phyloP scores from a whole-genome alignment of 2,113 vertebrate genomes.

The Pseudorhombus dupliciocellatus region DNA sequence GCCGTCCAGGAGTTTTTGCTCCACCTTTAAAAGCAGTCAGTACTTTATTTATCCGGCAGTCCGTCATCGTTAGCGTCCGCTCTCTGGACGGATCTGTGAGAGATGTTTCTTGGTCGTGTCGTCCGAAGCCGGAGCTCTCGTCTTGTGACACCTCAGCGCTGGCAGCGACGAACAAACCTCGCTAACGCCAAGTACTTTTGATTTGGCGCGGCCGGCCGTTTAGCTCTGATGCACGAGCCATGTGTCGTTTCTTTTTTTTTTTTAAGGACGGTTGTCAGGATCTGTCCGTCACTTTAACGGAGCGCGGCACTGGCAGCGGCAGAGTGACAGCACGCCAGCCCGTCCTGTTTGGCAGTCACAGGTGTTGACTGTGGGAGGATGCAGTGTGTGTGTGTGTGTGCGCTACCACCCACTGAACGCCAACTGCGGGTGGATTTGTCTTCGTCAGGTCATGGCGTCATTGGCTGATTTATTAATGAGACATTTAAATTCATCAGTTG shows the following conservation, averaged over 20 bases:
- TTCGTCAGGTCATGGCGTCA: conserved; percentile 45
- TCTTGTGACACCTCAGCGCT: conserved; percentile 39
- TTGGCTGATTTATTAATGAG: conserved; percentile 50
- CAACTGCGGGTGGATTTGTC: conserved; percentile 57
- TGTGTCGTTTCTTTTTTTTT: conserved; percentile 21
- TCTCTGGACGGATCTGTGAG: neutral
- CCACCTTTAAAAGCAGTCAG: no score
- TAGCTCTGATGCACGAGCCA: conserved; percentile 26
- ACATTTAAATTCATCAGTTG: conserved; percentile 27
- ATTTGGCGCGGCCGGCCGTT: conserved; percentile 44
- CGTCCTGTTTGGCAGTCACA: conserved; percentile 63
- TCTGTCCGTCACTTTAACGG: conserved; percentile 40
- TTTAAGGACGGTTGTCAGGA: conserved; percentile 20
- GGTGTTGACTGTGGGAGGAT: conserved; percentile 72
- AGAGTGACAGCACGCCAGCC: conserved; percentile 68
- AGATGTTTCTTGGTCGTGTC: no score
- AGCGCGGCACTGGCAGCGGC: conserved; percentile 41
- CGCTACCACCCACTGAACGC: conserved; percentile 52
- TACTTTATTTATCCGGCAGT: neutral
- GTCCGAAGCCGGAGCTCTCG: conserved; percentile 1
- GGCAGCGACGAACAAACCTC: conserved; percentile 19
- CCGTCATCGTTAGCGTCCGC: neutral
- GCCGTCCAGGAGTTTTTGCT: no score
- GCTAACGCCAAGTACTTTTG: conserved; percentile 35
- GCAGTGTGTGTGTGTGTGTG: conserved; percentile 46